Conservation (phyloP, 2,113 vertebrate species). For the Brienomyrus longianalis region DNA sequence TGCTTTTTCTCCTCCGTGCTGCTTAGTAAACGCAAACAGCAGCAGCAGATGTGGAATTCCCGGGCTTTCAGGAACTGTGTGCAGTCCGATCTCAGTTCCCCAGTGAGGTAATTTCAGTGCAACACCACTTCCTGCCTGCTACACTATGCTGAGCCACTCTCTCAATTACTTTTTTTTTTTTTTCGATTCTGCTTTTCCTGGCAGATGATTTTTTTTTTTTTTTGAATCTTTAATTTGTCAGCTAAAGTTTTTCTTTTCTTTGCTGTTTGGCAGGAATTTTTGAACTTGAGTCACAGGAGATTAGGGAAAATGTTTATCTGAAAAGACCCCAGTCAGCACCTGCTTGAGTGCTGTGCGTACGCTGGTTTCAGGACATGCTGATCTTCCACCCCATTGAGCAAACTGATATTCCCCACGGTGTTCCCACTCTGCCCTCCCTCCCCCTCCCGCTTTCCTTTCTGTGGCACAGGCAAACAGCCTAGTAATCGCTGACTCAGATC, state of each 20-base stretch:
- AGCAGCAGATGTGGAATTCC: not conserved
- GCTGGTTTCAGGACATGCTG: not conserved
- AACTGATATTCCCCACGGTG: conserved; percentile 49
- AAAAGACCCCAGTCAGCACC: not conserved
- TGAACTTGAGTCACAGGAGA: not conserved
- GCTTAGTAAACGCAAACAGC: not conserved
- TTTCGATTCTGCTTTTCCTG: not conserved
- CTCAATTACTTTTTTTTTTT: not conserved
- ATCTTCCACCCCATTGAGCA: conserved; percentile 35
- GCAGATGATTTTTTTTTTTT: not conserved
- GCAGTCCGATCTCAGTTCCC: conserved; percentile 1
- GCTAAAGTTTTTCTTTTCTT: not conserved
- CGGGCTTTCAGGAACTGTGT: conserved; percentile 12
- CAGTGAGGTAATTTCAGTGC: conserved; percentile 31
- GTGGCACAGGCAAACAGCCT: not conserved
- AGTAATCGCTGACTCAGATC: conserved; percentile 39
- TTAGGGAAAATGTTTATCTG: not conserved
- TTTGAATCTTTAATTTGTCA: not conserved
- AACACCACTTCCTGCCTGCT: conserved; percentile 30
- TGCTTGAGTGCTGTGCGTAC: not conserved
- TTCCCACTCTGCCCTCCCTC: not conserved
- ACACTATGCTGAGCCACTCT: not conserved
- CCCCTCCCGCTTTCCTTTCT: not conserved
- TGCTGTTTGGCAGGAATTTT: not conserved
- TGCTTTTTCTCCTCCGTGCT: not conserved